A percentile compares a stretch with the other conserved stretches of the same genome.
Conservation (phyloP, 2,113 vertebrate genomes). For the Tragelaphus strepsiceros region DNA sequence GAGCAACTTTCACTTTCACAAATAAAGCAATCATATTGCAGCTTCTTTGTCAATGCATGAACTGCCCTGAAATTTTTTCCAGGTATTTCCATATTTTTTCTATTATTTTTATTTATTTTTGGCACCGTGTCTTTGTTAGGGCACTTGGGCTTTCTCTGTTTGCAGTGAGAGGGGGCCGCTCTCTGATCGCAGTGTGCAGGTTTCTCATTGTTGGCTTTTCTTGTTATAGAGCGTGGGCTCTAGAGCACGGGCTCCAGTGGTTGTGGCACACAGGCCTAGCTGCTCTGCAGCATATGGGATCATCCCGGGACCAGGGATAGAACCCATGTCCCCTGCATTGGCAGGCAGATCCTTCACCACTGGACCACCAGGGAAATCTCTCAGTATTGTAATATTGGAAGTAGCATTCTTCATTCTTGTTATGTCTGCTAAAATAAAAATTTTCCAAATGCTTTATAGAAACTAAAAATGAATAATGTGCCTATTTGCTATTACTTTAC, state of each 20-base stretch:
- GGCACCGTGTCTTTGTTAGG: not conserved
- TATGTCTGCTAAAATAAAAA: not conserved
- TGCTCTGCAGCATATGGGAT: not conserved
- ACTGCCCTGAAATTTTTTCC: not conserved
- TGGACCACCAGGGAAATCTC: not conserved
- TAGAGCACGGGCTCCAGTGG: not conserved
- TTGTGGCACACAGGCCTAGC: not conserved
- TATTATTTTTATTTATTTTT: not conserved
- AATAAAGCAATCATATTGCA: not conserved
- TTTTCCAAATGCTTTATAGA: not conserved
- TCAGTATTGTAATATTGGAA: not conserved
- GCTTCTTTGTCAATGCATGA: not conserved
- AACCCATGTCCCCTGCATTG: not conserved
- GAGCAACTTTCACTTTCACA: not conserved
- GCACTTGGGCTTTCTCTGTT: not conserved
- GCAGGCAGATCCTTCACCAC: not conserved
- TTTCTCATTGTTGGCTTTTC: not conserved
- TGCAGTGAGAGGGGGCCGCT: not conserved
- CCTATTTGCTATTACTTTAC: not conserved
- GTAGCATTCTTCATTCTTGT: not conserved
- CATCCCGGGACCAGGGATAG: not conserved
- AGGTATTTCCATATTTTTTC: not conserved
- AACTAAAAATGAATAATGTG: not conserved
- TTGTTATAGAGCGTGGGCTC: not conserved
- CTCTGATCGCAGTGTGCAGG: not conserved